Conservation (phyloP, 2,797 vertebrate species). For the Chrosomus eos region DNA sequence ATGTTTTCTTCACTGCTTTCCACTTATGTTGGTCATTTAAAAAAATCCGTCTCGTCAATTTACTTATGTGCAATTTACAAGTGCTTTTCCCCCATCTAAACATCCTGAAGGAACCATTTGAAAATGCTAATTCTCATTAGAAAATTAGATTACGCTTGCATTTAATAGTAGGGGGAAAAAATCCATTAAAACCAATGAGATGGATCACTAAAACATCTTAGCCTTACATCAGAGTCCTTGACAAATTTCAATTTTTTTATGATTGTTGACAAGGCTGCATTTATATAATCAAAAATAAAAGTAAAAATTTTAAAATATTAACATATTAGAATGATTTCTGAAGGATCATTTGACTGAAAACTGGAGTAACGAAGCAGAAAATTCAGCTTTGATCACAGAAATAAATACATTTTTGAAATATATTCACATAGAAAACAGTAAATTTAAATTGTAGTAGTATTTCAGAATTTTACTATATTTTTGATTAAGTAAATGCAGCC, state of each 20-base stretch:
- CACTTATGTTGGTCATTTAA: background rate
- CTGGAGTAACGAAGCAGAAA: background rate
- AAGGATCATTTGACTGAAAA: background rate
- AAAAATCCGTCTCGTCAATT: background rate
- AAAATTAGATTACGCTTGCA: background rate
- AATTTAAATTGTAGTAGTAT: background rate
- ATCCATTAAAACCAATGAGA: background rate
- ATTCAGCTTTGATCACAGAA: background rate
- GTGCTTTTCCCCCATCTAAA: background rate
- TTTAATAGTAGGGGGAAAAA: background rate
- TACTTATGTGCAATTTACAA: too few species aligned
- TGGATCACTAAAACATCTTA: background rate
- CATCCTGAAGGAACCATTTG: background rate
- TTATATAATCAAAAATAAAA: background rate
- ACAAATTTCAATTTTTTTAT: background rate
- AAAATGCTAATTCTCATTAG: background rate
- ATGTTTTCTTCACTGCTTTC: background rate
- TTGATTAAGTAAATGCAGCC: background rate
- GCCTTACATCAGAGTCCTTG: background rate
- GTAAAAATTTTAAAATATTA: background rate
- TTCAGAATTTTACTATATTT: background rate
- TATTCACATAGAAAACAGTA: background rate
- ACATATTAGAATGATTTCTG: background rate
- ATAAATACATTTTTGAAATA: background rate
- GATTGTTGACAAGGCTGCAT: background rate